These are phyloP conservation scores for Decapterus maruadsi DNA, from an alignment of 2,797 vertebrate species.

Conservation along the genomic window DNA sequence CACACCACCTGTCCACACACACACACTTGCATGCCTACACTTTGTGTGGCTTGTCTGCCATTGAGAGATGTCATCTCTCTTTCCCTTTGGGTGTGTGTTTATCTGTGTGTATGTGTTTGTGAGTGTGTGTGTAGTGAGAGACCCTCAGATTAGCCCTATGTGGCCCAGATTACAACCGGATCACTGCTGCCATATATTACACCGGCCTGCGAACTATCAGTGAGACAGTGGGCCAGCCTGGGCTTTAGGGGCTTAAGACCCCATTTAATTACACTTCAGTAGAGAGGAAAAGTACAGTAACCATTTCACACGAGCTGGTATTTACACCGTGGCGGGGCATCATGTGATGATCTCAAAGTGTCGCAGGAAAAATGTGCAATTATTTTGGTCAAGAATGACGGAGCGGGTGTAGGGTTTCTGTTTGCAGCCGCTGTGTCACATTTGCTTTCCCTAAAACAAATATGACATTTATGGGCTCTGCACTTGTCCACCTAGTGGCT, in stretches of 20 bases:
- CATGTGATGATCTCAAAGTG: slow-evolving; percentile 11
- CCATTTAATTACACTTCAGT: slow-evolving; percentile 81
- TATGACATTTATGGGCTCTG: slow-evolving; percentile 37
- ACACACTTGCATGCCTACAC: not conserved
- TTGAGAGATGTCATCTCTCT: slow-evolving; percentile 27
- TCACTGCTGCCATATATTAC: slow-evolving; percentile 73
- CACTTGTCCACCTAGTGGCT: slow-evolving; percentile 49
- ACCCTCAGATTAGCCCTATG: slow-evolving; percentile 80
- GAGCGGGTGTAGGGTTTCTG: not conserved
- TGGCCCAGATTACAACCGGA: slow-evolving; percentile 82
- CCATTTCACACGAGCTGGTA: slow-evolving; percentile 51
- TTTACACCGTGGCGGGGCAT: slow-evolving; percentile 23
- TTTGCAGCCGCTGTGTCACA: slow-evolving; percentile 10
- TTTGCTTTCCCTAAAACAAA: slow-evolving; percentile 58
- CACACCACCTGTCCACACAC: slow-evolving; percentile 71
- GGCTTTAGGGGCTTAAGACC: slow-evolving; percentile 76
- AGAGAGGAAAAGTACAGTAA: slow-evolving; percentile 76
- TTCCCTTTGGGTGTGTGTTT: not conserved
- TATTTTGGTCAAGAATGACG: slow-evolving; percentile 14
- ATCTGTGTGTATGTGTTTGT: slow-evolving; percentile 15
- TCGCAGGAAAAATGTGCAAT: slow-evolving; percentile 20
- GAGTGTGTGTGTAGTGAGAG: slow-evolving; percentile 33
- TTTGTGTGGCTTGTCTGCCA: slow-evolving; percentile 26
- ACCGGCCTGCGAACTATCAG: slow-evolving; percentile 55
- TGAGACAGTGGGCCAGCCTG: slow-evolving; percentile 58